Conservation (phyloP, 2,888 invertebrate genomes). For the Polydrusus tereticollis region DNA sequence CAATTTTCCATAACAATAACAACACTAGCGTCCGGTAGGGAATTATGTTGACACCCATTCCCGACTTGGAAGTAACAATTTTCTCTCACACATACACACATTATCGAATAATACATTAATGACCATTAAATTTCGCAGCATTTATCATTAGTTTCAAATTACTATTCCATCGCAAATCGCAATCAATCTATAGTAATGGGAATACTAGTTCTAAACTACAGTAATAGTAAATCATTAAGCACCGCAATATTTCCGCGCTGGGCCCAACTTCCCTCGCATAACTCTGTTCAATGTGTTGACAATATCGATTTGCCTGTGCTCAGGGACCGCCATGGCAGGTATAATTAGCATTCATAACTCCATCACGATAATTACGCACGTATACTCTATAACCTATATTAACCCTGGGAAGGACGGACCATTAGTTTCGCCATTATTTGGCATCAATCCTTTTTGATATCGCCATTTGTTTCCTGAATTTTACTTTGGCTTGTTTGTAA, state of each 20-base stretch:
- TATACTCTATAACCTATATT: slow-evolving; percentile 39
- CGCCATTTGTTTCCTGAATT: slow-evolving; percentile 13
- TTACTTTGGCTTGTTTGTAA: background rate
- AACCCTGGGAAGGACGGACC: slow-evolving; percentile 35
- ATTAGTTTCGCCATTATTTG: slow-evolving; percentile 33
- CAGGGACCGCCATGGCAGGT: slow-evolving; percentile 26
- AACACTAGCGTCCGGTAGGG: too few relatives aligned
- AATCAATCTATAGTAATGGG: slow-evolving; percentile 4
- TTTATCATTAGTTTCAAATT: slow-evolving; percentile 7
- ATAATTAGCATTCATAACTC: slow-evolving; percentile 40
- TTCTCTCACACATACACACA: too few relatives aligned
- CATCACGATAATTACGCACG: slow-evolving; percentile 39
- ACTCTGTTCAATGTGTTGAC: slow-evolving; percentile 22
- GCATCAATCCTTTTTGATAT: slow-evolving; percentile 30
- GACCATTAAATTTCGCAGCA: slow-evolving; percentile 7
- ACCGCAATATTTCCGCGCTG: slow-evolving; percentile 15
- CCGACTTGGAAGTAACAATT: too few relatives aligned
- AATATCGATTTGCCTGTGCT: slow-evolving; percentile 24
- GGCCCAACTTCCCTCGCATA: slow-evolving; percentile 11
- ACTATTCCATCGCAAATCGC: slow-evolving; percentile 21
- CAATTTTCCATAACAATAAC: too few relatives aligned
- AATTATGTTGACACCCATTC: too few relatives aligned
- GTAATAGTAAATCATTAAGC: slow-evolving; percentile 18
- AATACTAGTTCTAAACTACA: slow-evolving; percentile 14
- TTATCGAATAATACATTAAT: slow-evolving; percentile 12